phyloP scores from a whole-genome alignment of 2,797 vertebrate species.

The Xenentodon cancila region DNA sequence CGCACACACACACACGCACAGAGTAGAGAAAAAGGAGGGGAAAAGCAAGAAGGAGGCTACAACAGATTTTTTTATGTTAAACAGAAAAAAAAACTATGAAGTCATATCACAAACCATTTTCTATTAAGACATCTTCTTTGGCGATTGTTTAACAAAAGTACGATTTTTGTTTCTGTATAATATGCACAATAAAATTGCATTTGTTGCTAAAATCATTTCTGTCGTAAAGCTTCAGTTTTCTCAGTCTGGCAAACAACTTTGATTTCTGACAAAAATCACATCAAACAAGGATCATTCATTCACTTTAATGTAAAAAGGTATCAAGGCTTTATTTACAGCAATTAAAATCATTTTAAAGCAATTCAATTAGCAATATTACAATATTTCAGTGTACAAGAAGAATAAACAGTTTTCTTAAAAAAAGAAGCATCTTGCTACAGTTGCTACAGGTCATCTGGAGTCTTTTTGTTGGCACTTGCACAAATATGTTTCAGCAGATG shows the following conservation, averaged over 20 bases:
- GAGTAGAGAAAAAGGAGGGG: background rate
- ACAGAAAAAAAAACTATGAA: too few species aligned
- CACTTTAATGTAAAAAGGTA: slow-evolving; percentile 68
- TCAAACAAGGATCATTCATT: background rate
- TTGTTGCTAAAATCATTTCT: background rate
- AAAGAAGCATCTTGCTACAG: slow-evolving; percentile 86
- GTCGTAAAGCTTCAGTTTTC: too few species aligned
- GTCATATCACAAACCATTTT: too few species aligned
- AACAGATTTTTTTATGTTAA: too few species aligned
- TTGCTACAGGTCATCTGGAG: slow-evolving; percentile 88
- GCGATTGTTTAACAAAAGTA: background rate
- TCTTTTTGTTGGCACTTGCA: slow-evolving; percentile 18
- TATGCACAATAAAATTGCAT: background rate
- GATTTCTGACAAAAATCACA: slow-evolving; percentile 7
- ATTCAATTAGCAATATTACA: slow-evolving; percentile 80
- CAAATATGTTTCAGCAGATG: slow-evolving; percentile 60
- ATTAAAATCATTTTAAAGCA: slow-evolving; percentile 75
- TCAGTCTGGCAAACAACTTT: background rate
- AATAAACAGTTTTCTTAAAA: slow-evolving; percentile 77
- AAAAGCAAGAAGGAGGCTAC: background rate
- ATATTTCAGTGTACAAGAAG: slow-evolving; percentile 90
- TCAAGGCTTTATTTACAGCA: slow-evolving; percentile 82
- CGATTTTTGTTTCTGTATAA: background rate
- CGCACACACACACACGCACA: background rate
- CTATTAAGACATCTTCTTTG: too few species aligned